These are phyloP conservation scores for Buathra laborator DNA, from an alignment of 2,888 invertebrate species.

Conservation along the genomic window DNA sequence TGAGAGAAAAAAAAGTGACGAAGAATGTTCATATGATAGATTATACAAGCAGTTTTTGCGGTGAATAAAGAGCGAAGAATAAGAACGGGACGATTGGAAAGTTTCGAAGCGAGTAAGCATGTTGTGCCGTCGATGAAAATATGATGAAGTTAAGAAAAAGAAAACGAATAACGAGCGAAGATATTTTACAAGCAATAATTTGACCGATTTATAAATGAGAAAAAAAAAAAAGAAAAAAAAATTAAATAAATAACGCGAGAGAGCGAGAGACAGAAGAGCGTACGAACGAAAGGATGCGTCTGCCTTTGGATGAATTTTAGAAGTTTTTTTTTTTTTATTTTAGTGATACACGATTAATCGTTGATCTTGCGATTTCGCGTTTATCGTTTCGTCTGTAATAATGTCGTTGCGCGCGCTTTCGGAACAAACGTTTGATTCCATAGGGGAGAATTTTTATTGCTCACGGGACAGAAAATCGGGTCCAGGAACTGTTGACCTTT, in stretches of 20 bases:
- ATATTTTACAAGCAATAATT: conserved; percentile 74
- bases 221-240: conserved; percentile 4
- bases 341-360: conserved; percentile 57
- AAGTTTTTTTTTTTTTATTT: conserved; percentile 37
- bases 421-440: conserved; percentile 14
- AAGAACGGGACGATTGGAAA: conserved; percentile 38
- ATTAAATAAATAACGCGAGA: not conserved
- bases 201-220: conserved; percentile 63
- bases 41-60: conserved; percentile 60
- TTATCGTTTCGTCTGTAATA: conserved; percentile 24
- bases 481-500: conserved; percentile 25
- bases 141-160: not conserved
- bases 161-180: conserved; percentile 59
- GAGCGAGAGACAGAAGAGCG: conserved; percentile 40
- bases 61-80: conserved; percentile 1
- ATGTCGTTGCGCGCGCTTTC: conserved; percentile 40
- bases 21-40: conserved; percentile 58
- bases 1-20: conserved; percentile 8
- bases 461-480: not conserved
- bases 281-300: conserved; percentile 58
- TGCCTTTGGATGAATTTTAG: conserved; percentile 64
- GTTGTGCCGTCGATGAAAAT: conserved; percentile 57
- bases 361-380: conserved; percentile 42
- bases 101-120: conserved; percentile 53
- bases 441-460: conserved; percentile 8